Base-by-base conservation (phyloP, 1,140 invertebrate genomes). In the Elysia chlorotica region DNA sequence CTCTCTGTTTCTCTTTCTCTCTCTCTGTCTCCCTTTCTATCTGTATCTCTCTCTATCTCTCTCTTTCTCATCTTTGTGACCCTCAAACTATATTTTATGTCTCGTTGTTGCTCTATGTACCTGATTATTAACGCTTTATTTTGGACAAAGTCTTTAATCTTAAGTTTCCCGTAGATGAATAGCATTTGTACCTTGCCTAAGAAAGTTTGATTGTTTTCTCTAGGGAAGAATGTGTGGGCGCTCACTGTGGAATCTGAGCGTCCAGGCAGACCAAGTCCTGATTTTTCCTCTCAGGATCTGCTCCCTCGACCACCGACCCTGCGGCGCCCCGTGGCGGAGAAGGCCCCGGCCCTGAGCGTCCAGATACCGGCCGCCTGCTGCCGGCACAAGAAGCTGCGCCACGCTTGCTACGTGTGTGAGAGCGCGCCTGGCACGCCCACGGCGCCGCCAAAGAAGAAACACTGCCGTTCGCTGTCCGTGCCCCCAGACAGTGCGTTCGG, bases 391-490 rank as follows among this genome's bases (percentile, higher is more conserved):
- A 71, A 71, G 28, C 38, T 35, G 4, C 6, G 54, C 1, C 31
- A 57, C 25, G 23, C 38, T 21, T 62, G 68, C 57, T 31, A 54
- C 54, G 36, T 74, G 70, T 80, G 78, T 76, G 79, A 79, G 74
- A 76, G 62, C 21, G 56, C 57, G 1, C 70, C 71, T 3, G 75
- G 71, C 30, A 74, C 68, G 4, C 69, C 73, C 10, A 57, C 69
- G 14, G 75, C 77, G 21, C 82, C 82, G 37, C 84, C 84, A 17
- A 83, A 81, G 35, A 85, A 85, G 73, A 81, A 83, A 59, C 81
- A 84, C 68, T 85, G 82, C 65, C 76, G 81, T 3, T 83, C 82
- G 0, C 62, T 84, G 54, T 80, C 79, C 3, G 78, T 82, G 17
- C 80, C 82, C 0, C 57, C 69, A 2, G 81, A 83, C 31, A 53